Base-by-base conservation (phyloP, 2,797 vertebrate species). In the Alcedo quadribrachys region DNA sequence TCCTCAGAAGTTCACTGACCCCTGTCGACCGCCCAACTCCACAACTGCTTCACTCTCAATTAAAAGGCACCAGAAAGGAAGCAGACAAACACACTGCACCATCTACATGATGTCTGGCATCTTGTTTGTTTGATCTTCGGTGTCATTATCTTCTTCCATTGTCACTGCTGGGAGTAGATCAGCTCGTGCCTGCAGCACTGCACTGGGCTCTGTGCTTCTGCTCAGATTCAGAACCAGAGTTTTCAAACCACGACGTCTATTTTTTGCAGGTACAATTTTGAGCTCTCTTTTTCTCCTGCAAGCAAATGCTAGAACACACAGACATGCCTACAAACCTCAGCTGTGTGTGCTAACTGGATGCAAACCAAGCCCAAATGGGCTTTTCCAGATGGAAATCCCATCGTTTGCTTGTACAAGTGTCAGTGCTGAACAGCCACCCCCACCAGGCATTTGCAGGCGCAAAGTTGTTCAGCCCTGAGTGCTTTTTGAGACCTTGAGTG, bases 341-440 rank as follows among this genome's bases (percentile, higher is more conserved):
- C 84, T 66, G 35, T 50, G 62, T 93, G 70, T 80, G 71, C 79
- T 92, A 84, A 86, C 89, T 79, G 89, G 94, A 94, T 93, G 92
- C 85, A 92, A 95, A 92, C 81, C 88, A 90, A 93, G 74, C 66
- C 69, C 66, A 85, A 96, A 92, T 62, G 30, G 90, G 81, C 87
- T 91, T 95, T 94, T 95, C 89, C 86, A 77, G 60, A 94, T 94
- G 87, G 94, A 95, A 94, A 95, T 94, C 95, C 83, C 87, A 92
- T 91, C 85, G 91, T 92, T 94, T 95, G 53, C 92, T 95, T 92
- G 83, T 95, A 95, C 78, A 86, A 94, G 85, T 93, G 87, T 93
- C 85, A 95, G 82, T 95, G 93, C 95, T 90, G 93, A 96, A 93
- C 92, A 95, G 53, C 74, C 75, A 74, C 53, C 83, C 24, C 70